phyloP scores from a whole-genome alignment of 2,797 vertebrate species.

The Smutsia gigantea region DNA sequence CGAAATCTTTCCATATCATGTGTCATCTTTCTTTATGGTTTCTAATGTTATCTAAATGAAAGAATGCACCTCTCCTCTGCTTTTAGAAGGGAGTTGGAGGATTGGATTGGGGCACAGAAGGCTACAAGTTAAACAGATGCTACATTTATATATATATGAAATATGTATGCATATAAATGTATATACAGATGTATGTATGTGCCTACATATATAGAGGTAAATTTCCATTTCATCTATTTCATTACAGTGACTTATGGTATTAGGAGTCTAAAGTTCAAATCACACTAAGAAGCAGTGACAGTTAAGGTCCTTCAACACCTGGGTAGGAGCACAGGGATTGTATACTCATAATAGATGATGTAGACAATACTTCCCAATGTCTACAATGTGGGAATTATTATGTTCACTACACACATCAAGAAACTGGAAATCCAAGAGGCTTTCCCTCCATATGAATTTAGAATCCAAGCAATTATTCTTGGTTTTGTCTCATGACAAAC shows the following conservation, averaged over 20 bases:
- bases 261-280: background rate
- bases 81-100: background rate
- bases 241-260: background rate
- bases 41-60: background rate
- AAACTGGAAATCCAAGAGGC: background rate
- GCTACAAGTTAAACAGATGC: background rate
- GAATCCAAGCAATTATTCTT: background rate
- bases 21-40: background rate
- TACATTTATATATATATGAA: background rate
- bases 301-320: background rate
- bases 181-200: background rate
- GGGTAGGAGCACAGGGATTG: background rate
- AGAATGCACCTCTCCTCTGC: background rate
- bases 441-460: background rate
- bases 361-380: background rate
- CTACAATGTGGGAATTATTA: background rate
- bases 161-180: background rate
- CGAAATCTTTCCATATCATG: background rate
- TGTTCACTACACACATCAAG: background rate
- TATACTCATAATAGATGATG: too few relatives aligned
- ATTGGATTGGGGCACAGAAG: background rate
- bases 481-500: background rate
- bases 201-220: background rate
- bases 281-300: background rate
- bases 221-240: background rate